Conservation (phyloP, 2,797 vertebrate species). For the Australoheros facetus region DNA sequence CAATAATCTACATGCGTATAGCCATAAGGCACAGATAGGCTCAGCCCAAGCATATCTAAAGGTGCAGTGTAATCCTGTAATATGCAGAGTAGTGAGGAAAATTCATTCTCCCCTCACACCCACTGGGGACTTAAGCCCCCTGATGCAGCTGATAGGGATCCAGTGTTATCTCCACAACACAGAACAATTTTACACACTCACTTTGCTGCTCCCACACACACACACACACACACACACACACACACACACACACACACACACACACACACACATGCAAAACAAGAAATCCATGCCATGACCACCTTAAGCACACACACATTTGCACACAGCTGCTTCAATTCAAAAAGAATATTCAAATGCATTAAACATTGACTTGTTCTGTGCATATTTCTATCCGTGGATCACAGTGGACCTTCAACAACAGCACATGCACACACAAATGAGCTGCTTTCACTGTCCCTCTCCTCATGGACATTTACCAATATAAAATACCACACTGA, state of each 20-base stretch:
- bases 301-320: constrained; percentile 53
- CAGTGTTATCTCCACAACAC: constrained; percentile 80
- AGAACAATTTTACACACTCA: constrained; percentile 80
- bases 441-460: constrained; percentile 12
- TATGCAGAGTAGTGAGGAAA: constrained; percentile 82
- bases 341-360: constrained; percentile 48
- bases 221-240: background rate
- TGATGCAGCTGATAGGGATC: constrained; percentile 80
- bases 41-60: constrained; percentile 76
- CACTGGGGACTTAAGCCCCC: constrained; percentile 77
- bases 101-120: constrained; percentile 77
- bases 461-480: constrained; percentile 9
- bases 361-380: constrained; percentile 6
- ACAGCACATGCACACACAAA: background rate
- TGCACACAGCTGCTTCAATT: constrained; percentile 66
- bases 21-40: constrained; percentile 68
- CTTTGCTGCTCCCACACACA: constrained; percentile 16
- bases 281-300: constrained; percentile 47
- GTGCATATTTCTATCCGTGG: background rate
- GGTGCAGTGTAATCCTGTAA: constrained; percentile 84
- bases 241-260: constrained; percentile 32
- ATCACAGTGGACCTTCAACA: background rate
- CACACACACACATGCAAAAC: constrained; percentile 10
- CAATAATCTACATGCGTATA: constrained; percentile 64
- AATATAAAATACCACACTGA: constrained; percentile 1